Percentiles rank a stretch among this genome's conserved stretches.
Conservation (phyloP, 1,140 invertebrate species). For the Saccostrea echinata region DNA sequence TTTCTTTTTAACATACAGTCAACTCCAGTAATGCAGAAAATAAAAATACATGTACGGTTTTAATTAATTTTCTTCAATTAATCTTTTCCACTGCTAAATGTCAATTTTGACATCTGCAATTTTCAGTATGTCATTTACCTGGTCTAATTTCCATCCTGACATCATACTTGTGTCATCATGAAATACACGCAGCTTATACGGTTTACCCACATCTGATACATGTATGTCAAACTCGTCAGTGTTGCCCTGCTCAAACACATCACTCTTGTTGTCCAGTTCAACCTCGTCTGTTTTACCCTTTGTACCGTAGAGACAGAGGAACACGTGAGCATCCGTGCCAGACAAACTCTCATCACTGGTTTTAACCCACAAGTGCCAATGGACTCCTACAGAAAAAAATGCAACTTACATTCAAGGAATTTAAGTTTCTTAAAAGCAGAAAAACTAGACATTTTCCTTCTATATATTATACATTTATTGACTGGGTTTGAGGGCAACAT, state of each 20-base stretch:
- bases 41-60: no score
- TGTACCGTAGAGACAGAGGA: slow-evolving; percentile 77
- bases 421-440: no score
- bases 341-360: slow-evolving; percentile 75
- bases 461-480: no score
- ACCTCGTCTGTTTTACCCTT: slow-evolving; percentile 69
- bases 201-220: slow-evolving; percentile 74
- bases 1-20: no score
- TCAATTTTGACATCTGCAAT: not conserved
- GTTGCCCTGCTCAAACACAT: slow-evolving; percentile 79
- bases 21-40: no score
- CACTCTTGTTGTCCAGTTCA: slow-evolving; percentile 71
- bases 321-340: slow-evolving; percentile 76
- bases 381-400: slow-evolving; percentile 69
- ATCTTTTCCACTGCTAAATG: no score
- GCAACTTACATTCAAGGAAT: not conserved
- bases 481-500: no score
- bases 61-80: no score
- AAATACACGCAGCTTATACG: slow-evolving; percentile 77
- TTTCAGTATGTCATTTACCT: slow-evolving; percentile 70
- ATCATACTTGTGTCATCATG: slow-evolving; percentile 76
- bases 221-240: slow-evolving; percentile 78
- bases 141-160: slow-evolving; percentile 79
- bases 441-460: no score
- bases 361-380: slow-evolving; percentile 76